phyloP scores from a whole-genome alignment of 2,113 vertebrate genomes.

The Gobiocypris rarus region DNA sequence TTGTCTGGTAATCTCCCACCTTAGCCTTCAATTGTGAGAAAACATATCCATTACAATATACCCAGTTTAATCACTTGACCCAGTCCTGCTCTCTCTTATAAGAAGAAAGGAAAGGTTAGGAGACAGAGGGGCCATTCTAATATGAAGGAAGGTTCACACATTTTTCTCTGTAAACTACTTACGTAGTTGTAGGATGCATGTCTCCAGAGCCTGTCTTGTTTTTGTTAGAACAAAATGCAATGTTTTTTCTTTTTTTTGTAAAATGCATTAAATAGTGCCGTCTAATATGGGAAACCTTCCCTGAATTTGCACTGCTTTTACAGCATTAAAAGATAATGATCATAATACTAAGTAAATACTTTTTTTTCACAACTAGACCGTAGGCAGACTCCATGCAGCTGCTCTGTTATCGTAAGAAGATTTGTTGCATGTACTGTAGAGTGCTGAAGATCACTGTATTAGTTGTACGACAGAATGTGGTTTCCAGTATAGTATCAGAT shows the following conservation, averaged over 20 bases:
- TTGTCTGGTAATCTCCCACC: constrained; percentile 88
- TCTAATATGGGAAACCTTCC: neutral
- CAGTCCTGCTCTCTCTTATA: constrained; percentile 71
- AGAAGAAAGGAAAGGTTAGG: constrained; percentile 67
- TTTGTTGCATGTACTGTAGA: constrained; percentile 37
- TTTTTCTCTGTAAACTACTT: constrained; percentile 52
- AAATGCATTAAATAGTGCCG: neutral
- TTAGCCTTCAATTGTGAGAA: constrained; percentile 91
- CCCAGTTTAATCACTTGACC: constrained; percentile 71
- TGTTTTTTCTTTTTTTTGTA: constrained; percentile 11
- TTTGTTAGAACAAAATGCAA: constrained; percentile 34
- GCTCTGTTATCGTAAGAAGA: constrained; percentile 15
- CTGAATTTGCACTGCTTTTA: neutral
- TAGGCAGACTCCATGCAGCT: neutral
- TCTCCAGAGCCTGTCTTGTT: constrained; percentile 20
- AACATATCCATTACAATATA: constrained; percentile 67
- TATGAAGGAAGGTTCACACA: constrained; percentile 54
- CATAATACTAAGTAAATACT: neutral
- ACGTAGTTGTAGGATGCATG: constrained; percentile 46
- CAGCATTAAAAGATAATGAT: neutral
- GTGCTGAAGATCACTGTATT: constrained; percentile 45
- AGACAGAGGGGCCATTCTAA: constrained; percentile 54
- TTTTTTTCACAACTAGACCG: neutral
- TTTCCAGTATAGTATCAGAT: constrained; percentile 52
- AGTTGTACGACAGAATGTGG: constrained; percentile 52